phyloP scores from a whole-genome alignment of 1,140 invertebrate genomes.

The Amyelois transitella region DNA sequence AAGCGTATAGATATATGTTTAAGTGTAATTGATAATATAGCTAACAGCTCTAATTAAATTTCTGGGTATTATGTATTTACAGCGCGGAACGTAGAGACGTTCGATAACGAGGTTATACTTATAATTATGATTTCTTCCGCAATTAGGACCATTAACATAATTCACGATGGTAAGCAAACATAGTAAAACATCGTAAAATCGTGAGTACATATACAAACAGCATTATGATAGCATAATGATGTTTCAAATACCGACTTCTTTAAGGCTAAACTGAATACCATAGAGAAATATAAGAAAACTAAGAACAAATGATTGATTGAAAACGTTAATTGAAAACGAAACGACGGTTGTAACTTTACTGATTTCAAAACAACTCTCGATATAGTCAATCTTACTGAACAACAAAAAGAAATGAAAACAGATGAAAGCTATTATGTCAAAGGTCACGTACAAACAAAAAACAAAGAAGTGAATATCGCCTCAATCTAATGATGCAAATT shows the following conservation, averaged over 20 bases:
- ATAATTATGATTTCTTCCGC: not conserved
- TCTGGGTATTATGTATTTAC: not conserved
- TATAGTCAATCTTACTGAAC: not conserved
- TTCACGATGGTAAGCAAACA: not conserved
- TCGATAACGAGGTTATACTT: not conserved
- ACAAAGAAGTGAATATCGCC: not conserved
- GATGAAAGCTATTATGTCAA: not conserved
- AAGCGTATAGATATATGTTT: no score
- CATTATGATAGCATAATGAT: no score
- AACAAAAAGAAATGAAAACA: not conserved
- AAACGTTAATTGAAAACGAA: no score
- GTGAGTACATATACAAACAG: not conserved
- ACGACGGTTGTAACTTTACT: no score
- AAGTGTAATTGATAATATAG: no score
- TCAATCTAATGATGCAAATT: slow-evolving; percentile 2
- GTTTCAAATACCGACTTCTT: no score
- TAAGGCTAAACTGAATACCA: no score
- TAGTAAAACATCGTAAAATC: not conserved
- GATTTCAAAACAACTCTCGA: not conserved
- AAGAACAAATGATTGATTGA: no score
- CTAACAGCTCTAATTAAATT: not conserved
- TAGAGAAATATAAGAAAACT: no score
- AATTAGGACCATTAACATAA: not conserved
- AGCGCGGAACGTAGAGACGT: not conserved
- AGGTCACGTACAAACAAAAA: not conserved